phyloP scores from a whole-genome alignment of 2,797 vertebrate species.

The Odontamblyopus lacepedii region DNA sequence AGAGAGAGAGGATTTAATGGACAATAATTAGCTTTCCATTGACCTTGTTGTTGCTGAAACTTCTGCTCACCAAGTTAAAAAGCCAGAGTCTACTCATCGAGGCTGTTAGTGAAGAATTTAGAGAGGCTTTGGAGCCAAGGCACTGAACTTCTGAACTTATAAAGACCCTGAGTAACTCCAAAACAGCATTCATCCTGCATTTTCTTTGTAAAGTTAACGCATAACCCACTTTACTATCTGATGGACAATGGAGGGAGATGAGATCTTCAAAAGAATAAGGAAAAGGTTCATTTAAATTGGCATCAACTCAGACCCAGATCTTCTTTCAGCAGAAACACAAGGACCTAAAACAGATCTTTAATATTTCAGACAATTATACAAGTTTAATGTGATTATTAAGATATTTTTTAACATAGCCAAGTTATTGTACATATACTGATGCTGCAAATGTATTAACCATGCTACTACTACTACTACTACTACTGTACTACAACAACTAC shows the following conservation, averaged over 20 bases:
- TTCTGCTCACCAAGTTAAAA: not conserved
- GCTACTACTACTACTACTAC: too few species aligned
- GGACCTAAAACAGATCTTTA: too few species aligned
- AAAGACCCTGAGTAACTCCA: not conserved
- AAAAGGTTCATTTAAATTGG: too few species aligned
- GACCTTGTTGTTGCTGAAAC: not conserved
- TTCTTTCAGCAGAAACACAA: too few species aligned
- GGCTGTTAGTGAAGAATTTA: not conserved
- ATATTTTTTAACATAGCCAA: too few species aligned
- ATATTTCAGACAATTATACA: too few species aligned
- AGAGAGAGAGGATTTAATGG: too few species aligned
- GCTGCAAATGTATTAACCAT: too few species aligned
- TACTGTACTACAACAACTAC: too few species aligned
- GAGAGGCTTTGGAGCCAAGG: not conserved
- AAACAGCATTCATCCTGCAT: not conserved
- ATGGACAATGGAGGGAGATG: not conserved
- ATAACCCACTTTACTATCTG: not conserved
- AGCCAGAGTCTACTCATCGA: not conserved
- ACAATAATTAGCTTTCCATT: too few species aligned
- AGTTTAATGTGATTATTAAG: too few species aligned
- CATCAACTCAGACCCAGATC: too few species aligned
- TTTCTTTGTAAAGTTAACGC: not conserved
- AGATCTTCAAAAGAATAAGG: not conserved
- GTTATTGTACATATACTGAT: not conserved
- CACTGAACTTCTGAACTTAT: not conserved